Percentiles rank a stretch among this genome's conserved stretches.
phyloP scores from a whole-genome alignment of 1,140 invertebrate genomes.

The Marisa cornuarietis region DNA sequence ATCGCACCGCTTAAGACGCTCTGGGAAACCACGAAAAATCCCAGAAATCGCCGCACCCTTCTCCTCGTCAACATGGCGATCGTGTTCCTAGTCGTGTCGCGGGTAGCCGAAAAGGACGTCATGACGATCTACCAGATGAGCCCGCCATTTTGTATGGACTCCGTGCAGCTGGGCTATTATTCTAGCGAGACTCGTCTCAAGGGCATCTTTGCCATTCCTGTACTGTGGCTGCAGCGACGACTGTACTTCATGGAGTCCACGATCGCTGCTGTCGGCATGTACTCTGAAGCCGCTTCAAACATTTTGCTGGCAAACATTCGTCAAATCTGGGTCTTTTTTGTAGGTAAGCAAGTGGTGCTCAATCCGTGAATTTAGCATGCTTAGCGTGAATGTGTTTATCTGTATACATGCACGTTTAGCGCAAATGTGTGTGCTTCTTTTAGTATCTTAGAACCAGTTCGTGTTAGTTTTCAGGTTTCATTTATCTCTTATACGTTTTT shows the following conservation, averaged over 20 bases:
- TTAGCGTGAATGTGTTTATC: neutral
- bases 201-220: conserved; percentile 3
- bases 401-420: neutral
- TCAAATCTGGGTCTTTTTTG: conserved; percentile 1
- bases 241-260: neutral
- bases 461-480: neutral
- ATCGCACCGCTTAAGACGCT: neutral
- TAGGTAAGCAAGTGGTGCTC: neutral
- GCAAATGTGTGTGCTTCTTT: neutral
- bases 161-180: neutral
- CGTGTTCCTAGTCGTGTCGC: neutral
- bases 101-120: neutral
- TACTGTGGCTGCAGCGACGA: neutral
- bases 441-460: neutral
- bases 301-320: neutral
- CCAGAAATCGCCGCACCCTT: neutral
- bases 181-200: conserved; percentile 1
- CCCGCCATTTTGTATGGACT: neutral
- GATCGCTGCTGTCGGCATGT: neutral
- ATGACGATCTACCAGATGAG: conserved; percentile 5
- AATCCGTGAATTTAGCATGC: no score
- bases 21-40: neutral
- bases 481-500: neutral
- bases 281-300: neutral
- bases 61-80: neutral